Base-by-base conservation (phyloP, 1,140 invertebrate species). In the Hycleus cichorii region DNA sequence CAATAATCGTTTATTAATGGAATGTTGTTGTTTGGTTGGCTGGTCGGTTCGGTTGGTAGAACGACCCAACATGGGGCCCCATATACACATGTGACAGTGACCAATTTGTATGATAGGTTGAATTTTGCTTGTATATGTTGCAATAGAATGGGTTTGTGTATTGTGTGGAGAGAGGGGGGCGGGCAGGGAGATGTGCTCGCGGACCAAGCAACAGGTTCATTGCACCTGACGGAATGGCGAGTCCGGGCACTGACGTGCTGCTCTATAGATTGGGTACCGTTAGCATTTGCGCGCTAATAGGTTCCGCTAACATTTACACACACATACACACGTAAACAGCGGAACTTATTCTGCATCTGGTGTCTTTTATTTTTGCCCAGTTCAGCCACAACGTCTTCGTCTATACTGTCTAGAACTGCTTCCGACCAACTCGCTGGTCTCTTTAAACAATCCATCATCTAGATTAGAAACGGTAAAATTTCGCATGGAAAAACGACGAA, bases 141-240 rank as follows among this genome's bases (percentile, higher is more conserved):
- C 18, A 18, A 32, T 32, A 32, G 32, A 7, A 5, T 32, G 32
- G 32, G 7, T 32, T 5, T 32, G 4, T 32, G 32, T 32, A 7
- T 32, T 32, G 32, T 32, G 32, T 7, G 32, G 32, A 18, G 18
- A 1, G 4, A 44, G 60, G 52, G 59, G 38, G 50, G 50, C 44
- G 57, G 49, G 26, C 45, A 48, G 46, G 53, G 42, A 47, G 53
- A 47, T 27, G 53, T 10, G 32, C 27, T 18, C 44, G 54, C 51
- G 57, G 56, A 53, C 51, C 51, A 46, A 47, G 59, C 49, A 47
- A 44, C 64, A 67, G 65, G 68, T 70, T 70, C 69, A 70, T 68
- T 68, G 69, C 69, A 70, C 69, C 67, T 70, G 67, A 67, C 67
- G 69, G 69, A 70, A 70, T 70, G 69, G 68, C 65, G 62, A 67